These are phyloP conservation scores for Colistium nudipinnis DNA, from an alignment of 2,113 vertebrate genomes.

Conservation along the genomic window DNA sequence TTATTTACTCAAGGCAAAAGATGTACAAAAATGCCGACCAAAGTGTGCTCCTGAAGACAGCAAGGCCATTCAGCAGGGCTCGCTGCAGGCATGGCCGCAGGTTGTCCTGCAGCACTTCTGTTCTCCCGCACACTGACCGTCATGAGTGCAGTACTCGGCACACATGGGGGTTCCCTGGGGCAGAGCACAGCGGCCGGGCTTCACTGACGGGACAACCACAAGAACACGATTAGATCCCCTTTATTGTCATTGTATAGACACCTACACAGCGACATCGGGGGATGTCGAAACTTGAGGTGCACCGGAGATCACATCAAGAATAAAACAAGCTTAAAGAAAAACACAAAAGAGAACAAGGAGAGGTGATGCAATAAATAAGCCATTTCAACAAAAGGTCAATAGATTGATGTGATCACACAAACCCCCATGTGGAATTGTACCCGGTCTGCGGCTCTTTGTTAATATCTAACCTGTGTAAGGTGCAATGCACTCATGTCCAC, in stretches of 20 bases:
- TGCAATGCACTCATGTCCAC: conserved; percentile 76
- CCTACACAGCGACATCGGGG: too few species aligned
- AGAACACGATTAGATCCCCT: background rate
- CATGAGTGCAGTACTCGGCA: conserved; percentile 79
- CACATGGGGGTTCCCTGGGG: conserved; percentile 74
- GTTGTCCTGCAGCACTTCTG: conserved; percentile 81
- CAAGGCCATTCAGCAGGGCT: conserved; percentile 74
- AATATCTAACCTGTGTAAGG: conserved; percentile 74
- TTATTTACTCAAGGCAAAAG: background rate
- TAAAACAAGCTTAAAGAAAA: too few species aligned
- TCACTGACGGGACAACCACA: conserved; percentile 66
- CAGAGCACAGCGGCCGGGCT: conserved; percentile 70
- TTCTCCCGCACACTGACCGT: conserved; percentile 75
- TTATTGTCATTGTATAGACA: too few species aligned
- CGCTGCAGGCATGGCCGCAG: conserved; percentile 76
- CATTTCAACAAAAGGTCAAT: background rate
- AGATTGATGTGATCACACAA: background rate
- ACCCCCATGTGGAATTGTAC: background rate
- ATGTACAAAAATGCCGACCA: background rate
- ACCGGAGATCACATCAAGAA: too few species aligned
- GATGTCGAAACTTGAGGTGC: too few species aligned
- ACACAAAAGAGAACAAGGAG: too few species aligned
- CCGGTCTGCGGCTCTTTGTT: background rate
- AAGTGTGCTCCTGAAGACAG: background rate
- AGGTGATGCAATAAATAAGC: too few species aligned